Evolutionary conservation across 1,140 invertebrate species (phyloP), one percentile per base, ranked within the genome.

Genomic region (Portunus trituberculatus): DNA sequence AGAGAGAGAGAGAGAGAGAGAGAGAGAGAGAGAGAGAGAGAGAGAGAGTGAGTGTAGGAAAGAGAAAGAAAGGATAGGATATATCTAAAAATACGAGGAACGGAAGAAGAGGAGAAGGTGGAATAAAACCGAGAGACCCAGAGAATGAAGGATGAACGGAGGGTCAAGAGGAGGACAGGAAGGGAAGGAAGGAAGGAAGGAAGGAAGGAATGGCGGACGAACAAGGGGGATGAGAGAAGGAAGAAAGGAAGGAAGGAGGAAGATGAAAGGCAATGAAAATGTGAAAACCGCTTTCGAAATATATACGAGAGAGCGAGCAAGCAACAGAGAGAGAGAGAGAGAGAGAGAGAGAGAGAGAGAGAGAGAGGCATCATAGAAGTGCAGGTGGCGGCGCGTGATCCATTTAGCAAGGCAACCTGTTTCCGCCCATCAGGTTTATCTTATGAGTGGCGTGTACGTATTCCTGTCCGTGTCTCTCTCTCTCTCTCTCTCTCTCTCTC

Each of bases 391-490:
- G 7, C 4, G 31, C 31, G 45, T 88, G 16, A 88, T 20, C 45
- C 32, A 32, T 45, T 46, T 88, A 32, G 16, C n/a, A 32, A 46
- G 86, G 28, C 45, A 88, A 20, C 31, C 20, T 32, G 28, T 39
- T 88, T 88, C 86, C 86, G 12, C 86, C 86, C 86, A 39, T 45
- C 31, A 88, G 16, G 45, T 25, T 45, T 46, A 32, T 28, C 16
- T 46, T 88, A 0, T 46, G 31, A 20, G 32, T 88, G 28, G 86
- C n/a, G 86, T 91, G 46, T 91, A 16, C 52, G 89, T 91, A 8
- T 91, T 10, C 52, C 45, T 91, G 89, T n/a, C 12, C 52, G 89
- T 91, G 89, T 91, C 89, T 52, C n/a, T 28, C 89, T 91, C 89
- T 28, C 46, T 52, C 89, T 91, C 89, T 39, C 39, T 39, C 39